phyloP scores from a whole-genome alignment of 1,140 invertebrate species.

The Drosophila chauvacae region DNA sequence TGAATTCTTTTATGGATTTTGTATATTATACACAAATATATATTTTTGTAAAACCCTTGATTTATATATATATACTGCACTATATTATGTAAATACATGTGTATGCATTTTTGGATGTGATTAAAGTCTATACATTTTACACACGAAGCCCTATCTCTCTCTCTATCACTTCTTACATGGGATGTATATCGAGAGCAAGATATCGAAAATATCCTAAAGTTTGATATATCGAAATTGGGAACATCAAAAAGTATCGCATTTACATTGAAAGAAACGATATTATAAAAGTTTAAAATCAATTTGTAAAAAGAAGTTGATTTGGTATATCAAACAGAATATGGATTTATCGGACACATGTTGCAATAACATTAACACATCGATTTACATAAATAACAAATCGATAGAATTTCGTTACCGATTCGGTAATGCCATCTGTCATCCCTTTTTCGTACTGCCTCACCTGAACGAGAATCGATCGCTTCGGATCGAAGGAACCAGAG shows the following conservation, averaged over 20 bases:
- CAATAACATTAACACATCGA: neutral
- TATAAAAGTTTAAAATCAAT: neutral
- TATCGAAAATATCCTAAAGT: neutral
- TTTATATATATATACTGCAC: slow-evolving; percentile 66
- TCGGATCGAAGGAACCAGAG: slow-evolving; percentile 40
- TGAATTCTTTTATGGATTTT: slow-evolving; percentile 43
- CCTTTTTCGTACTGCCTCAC: slow-evolving; percentile 43
- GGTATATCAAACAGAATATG: neutral
- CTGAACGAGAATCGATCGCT: slow-evolving; percentile 45
- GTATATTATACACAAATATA: slow-evolving; percentile 40
- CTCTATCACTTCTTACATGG: slow-evolving; percentile 30
- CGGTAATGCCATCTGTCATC: neutral
- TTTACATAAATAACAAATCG: neutral
- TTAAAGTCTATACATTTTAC: slow-evolving; percentile 57
- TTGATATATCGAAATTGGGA: neutral
- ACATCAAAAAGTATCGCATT: neutral
- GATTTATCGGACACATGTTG: neutral
- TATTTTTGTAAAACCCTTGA: slow-evolving; percentile 65
- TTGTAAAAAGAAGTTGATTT: neutral
- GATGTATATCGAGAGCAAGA: neutral
- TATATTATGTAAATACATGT: slow-evolving; percentile 72
- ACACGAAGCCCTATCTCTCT: slow-evolving; percentile 20
- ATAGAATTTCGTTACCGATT: neutral
- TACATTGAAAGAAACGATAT: neutral
- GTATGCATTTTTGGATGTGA: slow-evolving; percentile 67